Evolutionary conservation across 2,113 vertebrate species (phyloP), one percentile per base, ranked within the genome.

Genomic region (Ploceus nigricollis): DNA sequence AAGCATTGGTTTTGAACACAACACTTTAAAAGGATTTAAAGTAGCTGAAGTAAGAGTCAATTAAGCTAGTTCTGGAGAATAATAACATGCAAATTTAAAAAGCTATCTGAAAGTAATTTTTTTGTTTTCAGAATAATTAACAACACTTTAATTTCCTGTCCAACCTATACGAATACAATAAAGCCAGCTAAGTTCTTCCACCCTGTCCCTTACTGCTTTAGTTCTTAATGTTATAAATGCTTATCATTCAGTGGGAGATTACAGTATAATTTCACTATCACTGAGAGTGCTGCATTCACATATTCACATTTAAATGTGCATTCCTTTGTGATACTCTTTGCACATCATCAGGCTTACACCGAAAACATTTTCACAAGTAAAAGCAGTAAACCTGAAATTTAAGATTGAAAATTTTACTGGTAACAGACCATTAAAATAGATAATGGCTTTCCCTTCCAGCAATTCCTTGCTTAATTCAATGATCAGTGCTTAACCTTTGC

Each of bases 21-120:
- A 17, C 40, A 58, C 48, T 91, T 81, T 66, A 33, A 90, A 96
- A 94, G 76, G 31, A 94, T 90, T 97, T 95, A 91, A 96, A 97
- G 72, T 23, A 90, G 50, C 48, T 96, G 65, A 97, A 97, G 78
- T 57, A 89, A 66, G 77, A 94, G 58, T 79, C 72, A 93, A 76
- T 79, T 72, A 94, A 91, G 28, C 20, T 71, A 35, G 44, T 92
- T 73, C 61, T 72, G n/a, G 8, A 71, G 13, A 10, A 75, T 39
- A 91, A 89, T 75, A 82, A 87, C 57, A 78, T 50, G 48, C 30
- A 92, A 86, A 92, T 89, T 90, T 1, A 19, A 66, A 90, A 89
- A 85, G 54, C 47, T 69, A 44, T 65, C 56, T 24, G 22, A 73
- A 93, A 79, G 31, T 53, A 86, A 3, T 71, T 54, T 76, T 78